phyloP scores from a whole-genome alignment of 2,797 vertebrate species.

The Hydrocynus forskahlii region DNA sequence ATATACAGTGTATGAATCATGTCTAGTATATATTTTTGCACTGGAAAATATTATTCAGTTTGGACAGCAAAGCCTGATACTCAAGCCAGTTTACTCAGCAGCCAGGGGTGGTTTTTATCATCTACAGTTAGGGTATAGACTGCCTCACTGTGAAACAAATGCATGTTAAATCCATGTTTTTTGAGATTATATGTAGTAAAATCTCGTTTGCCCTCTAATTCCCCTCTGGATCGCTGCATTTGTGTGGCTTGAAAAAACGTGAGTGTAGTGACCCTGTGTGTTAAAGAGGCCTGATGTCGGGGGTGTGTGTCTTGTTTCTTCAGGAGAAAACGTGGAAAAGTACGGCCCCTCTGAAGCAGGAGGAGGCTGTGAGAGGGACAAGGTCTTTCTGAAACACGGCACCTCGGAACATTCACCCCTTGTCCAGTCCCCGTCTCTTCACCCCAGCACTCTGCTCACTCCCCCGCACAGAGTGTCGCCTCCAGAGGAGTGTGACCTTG shows the following conservation, averaged over 20 bases:
- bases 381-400: conserved; percentile 13
- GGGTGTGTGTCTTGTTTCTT: conserved; percentile 1
- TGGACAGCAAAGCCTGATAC: no score
- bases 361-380: conserved; percentile 3
- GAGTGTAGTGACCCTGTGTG: conserved; percentile 17
- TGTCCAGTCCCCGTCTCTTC: background rate
- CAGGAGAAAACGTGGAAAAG: conserved; percentile 49
- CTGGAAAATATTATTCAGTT: no score
- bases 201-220: background rate
- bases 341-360: conserved; percentile 48
- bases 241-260: background rate
- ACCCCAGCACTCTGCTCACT: background rate
- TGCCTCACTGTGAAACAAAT: background rate
- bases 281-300: conserved; percentile 30
- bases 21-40: no score
- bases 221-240: background rate
- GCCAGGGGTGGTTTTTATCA: background rate
- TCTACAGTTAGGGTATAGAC: background rate
- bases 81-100: background rate
- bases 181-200: background rate
- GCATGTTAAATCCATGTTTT: background rate
- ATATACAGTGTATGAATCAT: no score
- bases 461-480: background rate
- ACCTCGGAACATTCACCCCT: background rate
- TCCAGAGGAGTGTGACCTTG: background rate